Base-by-base conservation (phyloP, 2,113 vertebrate species). In the Amphilophus citrinellus region DNA sequence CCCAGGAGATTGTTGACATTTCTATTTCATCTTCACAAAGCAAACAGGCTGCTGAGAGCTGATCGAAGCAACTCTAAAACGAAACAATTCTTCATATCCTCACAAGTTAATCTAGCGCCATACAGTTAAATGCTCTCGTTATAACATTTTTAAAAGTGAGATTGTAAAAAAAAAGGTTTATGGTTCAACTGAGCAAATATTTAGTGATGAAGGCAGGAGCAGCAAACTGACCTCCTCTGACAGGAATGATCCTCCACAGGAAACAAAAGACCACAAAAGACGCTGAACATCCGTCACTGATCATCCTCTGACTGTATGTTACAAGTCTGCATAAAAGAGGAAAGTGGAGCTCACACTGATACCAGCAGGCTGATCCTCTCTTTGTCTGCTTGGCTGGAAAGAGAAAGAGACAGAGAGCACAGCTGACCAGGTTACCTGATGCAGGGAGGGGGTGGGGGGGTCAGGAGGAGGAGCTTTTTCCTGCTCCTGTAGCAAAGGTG, bases 91-190 rank as follows among this genome's bases (percentile, higher is more conserved):
- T 47, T 3, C 14, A 14, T 47, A 5, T 47, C 14, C 44, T 47
- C 2, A n/a, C 3, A 57, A 9, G 53, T 10, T 57, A n/a, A n/a
- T n/a, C 17, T n/a, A 2, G 9, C 1, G 0, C 2, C 20, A n/a
- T n/a, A 10, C 8, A 57, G 8, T n/a, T 57, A n/a, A 57, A 10
- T 1, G 2, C 1, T n/a, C 3, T 10, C 3, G 3, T n/a, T 57
- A 10, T 1, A 57, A n/a, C 20, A 20, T n/a, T 20, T 57, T 57
- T 20, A 57, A 57, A 57, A 10, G 50, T n/a, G 27, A 27, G 27
- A 27, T 27, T 27, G 27, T 27, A 27, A 27, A 27, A 27, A 27
- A 9, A 20, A 9, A 10, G 6, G 18, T 20, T 56, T 18, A 53
- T 18, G 1, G 7, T 53, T 53, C 17, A 9, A 20, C 7, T 56